A percentile compares a stretch with the other conserved stretches of the same genome.
These are phyloP conservation scores for Liparis tanakae DNA, from an alignment of 2,797 vertebrate species.

Conservation along the genomic window DNA sequence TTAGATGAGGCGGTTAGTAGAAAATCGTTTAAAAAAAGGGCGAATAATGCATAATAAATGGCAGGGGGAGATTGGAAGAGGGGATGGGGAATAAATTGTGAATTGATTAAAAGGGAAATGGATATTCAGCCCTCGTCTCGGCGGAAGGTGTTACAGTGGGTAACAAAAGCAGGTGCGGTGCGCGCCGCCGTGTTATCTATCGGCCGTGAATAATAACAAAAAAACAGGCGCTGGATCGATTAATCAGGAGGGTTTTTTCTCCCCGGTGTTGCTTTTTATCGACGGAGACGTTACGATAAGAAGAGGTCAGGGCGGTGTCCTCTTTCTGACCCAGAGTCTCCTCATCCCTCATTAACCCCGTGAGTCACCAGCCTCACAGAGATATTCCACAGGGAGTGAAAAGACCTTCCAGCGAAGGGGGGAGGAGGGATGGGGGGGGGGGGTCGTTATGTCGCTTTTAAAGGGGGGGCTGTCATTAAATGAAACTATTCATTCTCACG, in stretches of 20 bases:
- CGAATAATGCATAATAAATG: conserved; percentile 87
- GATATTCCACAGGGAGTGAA: conserved; percentile 30
- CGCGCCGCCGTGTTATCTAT: conserved; percentile 49
- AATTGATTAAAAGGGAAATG: conserved; percentile 85
- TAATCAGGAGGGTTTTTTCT: conserved; percentile 52
- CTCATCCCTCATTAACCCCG: conserved; percentile 53
- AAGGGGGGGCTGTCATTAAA: too few species aligned
- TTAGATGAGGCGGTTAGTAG: conserved; percentile 82
- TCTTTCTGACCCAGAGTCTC: conserved; percentile 41
- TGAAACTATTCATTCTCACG: too few species aligned
- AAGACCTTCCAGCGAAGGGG: conserved; percentile 1
- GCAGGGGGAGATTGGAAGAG: conserved; percentile 78
- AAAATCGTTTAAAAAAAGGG: conserved; percentile 86
- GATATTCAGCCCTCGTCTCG: conserved; percentile 74
- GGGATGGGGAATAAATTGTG: conserved; percentile 77
- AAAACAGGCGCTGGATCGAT: conserved; percentile 60
- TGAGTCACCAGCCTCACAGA: conserved; percentile 16
- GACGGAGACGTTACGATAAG: conserved; percentile 49
- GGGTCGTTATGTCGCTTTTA: too few species aligned
- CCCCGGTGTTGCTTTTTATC: conserved; percentile 47
- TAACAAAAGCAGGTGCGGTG: conserved; percentile 70
- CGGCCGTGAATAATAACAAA: conserved; percentile 64
- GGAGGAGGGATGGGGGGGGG: too few species aligned
- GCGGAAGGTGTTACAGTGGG: conserved; percentile 67
- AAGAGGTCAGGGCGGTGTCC: conserved; percentile 59